phyloP scores from a whole-genome alignment of 2,113 vertebrate species.

The Willisornis vidua region DNA sequence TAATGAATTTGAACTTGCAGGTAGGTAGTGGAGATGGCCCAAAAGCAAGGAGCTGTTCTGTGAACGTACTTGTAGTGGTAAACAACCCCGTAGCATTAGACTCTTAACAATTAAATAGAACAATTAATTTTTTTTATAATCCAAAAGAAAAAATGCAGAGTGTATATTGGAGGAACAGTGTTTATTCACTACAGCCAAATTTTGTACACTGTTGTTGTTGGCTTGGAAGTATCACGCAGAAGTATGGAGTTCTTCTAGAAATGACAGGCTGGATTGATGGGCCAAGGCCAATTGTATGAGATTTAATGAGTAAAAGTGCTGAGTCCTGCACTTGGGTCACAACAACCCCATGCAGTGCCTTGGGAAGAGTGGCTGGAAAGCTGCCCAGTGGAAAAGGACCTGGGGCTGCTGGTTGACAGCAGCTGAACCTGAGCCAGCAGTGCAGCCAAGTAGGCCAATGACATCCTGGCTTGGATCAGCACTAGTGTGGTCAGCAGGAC shows the following conservation, averaged over 20 bases:
- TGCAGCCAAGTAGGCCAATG: background rate
- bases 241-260: background rate
- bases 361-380: background rate
- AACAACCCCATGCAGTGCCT: background rate
- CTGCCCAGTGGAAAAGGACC: fast-evolving
- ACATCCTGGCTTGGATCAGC: background rate
- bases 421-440: background rate
- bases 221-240: background rate
- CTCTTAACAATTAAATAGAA: background rate
- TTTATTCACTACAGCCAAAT: background rate
- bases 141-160: background rate
- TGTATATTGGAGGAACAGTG: background rate
- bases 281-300: background rate
- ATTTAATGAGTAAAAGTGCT: background rate
- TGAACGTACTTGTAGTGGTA: background rate
- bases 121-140: background rate
- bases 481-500: background rate
- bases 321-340: background rate
- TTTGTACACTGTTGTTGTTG: background rate
- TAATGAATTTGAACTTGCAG: background rate
- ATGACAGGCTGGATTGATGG: background rate
- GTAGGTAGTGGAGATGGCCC: background rate
- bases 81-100: background rate
- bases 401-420: background rate
- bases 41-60: background rate